Conservation (phyloP, 2,113 vertebrate genomes). For the Nyctibius bracteatus region DNA sequence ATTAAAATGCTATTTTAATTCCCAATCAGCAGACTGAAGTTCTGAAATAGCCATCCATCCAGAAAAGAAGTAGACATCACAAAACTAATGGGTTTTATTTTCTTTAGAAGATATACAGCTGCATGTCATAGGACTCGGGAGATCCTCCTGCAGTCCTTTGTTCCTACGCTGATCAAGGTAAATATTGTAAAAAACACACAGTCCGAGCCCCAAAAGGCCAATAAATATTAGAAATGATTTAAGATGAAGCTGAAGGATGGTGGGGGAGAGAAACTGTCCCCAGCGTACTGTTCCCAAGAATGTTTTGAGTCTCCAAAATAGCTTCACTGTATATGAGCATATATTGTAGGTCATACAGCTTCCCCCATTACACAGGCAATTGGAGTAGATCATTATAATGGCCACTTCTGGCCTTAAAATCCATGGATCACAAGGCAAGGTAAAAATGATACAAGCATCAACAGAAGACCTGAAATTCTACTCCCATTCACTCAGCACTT, state of each 20-base stretch:
- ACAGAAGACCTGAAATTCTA: background rate
- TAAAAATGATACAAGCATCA: background rate
- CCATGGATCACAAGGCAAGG: background rate
- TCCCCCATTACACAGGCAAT: background rate
- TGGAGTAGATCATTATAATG: background rate
- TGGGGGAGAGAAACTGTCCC: background rate
- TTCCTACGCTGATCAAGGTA: background rate
- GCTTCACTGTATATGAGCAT: background rate
- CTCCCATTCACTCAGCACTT: background rate
- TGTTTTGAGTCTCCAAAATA: slow-evolving; percentile 2
- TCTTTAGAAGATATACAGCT: background rate
- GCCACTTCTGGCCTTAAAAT: slow-evolving; percentile 2
- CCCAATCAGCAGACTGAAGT: background rate
- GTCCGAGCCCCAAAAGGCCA: background rate
- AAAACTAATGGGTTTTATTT: background rate
- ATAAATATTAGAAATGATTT: background rate
- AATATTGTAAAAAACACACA: background rate
- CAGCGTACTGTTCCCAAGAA: background rate
- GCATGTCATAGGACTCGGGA: background rate
- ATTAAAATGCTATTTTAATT: background rate
- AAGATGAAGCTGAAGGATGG: background rate
- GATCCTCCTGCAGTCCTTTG: background rate
- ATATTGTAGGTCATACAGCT: background rate
- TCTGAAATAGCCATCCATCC: background rate
- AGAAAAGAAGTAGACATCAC: background rate